A percentile compares a stretch with the other conserved stretches of the same genome.
These are phyloP conservation scores for Xylocopa sonorina DNA, from an alignment of 1,140 invertebrate genomes.

Conservation along the genomic window DNA sequence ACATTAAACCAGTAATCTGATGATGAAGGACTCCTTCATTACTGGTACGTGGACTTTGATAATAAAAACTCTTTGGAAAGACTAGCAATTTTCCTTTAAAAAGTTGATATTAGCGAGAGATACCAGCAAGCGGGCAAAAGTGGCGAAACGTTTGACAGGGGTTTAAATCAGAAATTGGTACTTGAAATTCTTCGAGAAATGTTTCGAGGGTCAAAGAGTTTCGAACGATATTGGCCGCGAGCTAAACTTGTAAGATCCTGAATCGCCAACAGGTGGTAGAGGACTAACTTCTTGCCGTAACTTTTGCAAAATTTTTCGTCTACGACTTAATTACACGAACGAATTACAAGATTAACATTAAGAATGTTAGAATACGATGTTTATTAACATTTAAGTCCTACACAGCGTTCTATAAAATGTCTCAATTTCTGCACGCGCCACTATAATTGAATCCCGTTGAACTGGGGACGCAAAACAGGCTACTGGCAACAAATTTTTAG, in stretches of 20 bases:
- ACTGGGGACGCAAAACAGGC: not conserved
- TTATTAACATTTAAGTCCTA: too few relatives aligned
- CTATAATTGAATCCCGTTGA: too few relatives aligned
- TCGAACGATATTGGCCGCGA: not conserved
- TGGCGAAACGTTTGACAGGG: too few relatives aligned
- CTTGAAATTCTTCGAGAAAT: not conserved
- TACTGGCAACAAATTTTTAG: not conserved
- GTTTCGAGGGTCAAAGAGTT: not conserved
- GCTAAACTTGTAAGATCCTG: not conserved
- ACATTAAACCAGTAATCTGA: not conserved
- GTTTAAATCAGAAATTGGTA: too few relatives aligned
- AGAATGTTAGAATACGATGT: too few relatives aligned
- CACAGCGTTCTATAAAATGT: not conserved
- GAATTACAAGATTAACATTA: not conserved
- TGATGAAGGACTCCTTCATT: not conserved
- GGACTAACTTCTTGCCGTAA: not conserved
- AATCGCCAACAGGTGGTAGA: slow-evolving; percentile 13
- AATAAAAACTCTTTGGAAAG: too few relatives aligned
- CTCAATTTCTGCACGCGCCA: not conserved
- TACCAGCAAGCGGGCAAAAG: too few relatives aligned
- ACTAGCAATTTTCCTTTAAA: too few relatives aligned
- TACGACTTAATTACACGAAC: not conserved
- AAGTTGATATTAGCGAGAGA: too few relatives aligned
- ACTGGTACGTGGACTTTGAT: not conserved
- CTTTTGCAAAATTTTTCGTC: not conserved